Conservation (phyloP, 37 sponge, comb jelly and placozoan species). For the Amphimedon queenslandica region DNA sequence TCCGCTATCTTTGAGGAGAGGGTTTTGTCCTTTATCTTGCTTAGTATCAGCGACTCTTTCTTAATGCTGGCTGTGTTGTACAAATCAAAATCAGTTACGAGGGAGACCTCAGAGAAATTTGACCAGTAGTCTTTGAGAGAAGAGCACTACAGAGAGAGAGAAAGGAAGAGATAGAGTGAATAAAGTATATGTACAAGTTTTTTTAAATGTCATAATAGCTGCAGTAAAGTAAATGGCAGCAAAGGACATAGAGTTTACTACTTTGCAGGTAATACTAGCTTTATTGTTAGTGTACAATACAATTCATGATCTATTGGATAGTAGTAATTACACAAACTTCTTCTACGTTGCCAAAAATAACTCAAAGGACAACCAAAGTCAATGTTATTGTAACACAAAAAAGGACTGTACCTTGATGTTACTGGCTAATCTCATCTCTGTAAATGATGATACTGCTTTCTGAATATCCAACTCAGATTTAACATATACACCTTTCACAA, state of each 20-base stretch:
- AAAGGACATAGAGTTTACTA: too few relatives aligned
- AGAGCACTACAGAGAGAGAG: background rate
- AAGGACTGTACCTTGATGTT: background rate
- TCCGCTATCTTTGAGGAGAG: background rate
- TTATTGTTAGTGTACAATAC: too few relatives aligned
- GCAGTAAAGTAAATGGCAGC: too few relatives aligned
- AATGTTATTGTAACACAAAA: background rate
- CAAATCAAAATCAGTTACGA: conserved; percentile 42
- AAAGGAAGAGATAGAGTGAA: background rate
- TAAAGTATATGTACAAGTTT: too few relatives aligned
- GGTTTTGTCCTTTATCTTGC: background rate
- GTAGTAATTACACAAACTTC: too few relatives aligned
- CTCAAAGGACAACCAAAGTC: too few relatives aligned
- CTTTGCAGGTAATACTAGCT: too few relatives aligned
- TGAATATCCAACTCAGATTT: background rate
- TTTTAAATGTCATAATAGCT: too few relatives aligned
- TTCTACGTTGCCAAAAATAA: too few relatives aligned
- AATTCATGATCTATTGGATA: too few relatives aligned
- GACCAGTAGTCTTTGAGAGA: conserved; percentile 19
- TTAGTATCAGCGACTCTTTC: conserved; percentile 15
- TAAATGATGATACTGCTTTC: background rate
- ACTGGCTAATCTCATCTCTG: background rate
- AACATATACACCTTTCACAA: background rate
- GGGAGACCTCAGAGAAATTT: conserved; percentile 28
- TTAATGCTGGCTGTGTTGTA: conserved; percentile 25